Evolutionary conservation across 2,888 invertebrate species (phyloP), one percentile per base, ranked within the genome.

Genomic region (Ommatoiulus sabulosus): DNA sequence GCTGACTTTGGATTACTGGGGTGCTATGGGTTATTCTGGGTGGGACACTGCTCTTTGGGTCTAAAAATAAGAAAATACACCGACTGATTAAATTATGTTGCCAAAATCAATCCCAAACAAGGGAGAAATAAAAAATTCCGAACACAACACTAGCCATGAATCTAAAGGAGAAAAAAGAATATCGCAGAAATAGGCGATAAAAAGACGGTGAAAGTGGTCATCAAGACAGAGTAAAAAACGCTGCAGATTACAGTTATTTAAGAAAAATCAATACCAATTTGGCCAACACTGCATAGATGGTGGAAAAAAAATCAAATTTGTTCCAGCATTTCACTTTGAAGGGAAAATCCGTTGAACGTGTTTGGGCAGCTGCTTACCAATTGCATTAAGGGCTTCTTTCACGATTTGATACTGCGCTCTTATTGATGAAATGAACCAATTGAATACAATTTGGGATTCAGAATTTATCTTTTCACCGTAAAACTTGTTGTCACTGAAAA

Each of bases 31-130:
- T 89, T 24, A 89, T 88, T 80, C 89, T 80, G n/a, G 89, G 89
- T 24, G 89, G 89, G 35, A 89, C 89, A 63, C 89, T 89, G 86
- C 89, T 89, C 72, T 89, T 87, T 85, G 89, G 89, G 86, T 89
- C 89, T 89, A 35, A 17, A 24, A 24, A 72, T 72, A 20, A 72
- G 24, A 35, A 35, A 35, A 35, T 35, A 35, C 35, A 35, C 35
- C 1, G 35, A 35, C 72, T 72, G 72, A 85, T 46, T 46, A 85
- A 85, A 85, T 85, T n/a, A 44, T 85, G 43, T 85, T 85, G 85
- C 44, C 44, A 85, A 85, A 84, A 85, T 44, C 85, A 85, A 46
- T 44, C 44, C 85, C 15, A 20, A 85, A 85, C 1, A 43, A 8
- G n/a, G n/a, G 46, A 85, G 85, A 85, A 85, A 84, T 84, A 84